Conservation (phyloP, 2,888 invertebrate genomes). For the Leuctra nigra region DNA sequence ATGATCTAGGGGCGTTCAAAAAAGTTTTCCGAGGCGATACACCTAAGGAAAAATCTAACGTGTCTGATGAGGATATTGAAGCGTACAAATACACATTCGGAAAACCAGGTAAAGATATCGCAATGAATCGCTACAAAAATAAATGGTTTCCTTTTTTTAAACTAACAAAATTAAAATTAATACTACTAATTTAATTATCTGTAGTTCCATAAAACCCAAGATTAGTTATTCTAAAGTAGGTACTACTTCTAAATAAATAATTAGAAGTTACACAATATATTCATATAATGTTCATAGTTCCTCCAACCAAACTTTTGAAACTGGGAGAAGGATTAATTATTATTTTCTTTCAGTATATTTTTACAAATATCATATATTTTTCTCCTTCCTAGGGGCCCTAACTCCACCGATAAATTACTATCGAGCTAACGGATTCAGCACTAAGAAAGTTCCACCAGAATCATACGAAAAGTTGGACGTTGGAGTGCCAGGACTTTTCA, state of each 20-base stretch:
- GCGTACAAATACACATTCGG: conserved; percentile 53
- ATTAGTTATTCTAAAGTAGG: no score
- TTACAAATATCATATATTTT: no score
- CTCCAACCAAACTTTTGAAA: no score
- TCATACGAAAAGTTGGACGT: not conserved
- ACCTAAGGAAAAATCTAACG: conserved; percentile 25
- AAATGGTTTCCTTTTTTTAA: not conserved
- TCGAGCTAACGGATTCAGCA: conserved; percentile 42
- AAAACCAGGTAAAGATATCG: conserved; percentile 49
- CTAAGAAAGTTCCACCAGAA: conserved; percentile 22
- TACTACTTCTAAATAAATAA: no score
- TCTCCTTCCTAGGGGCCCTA: conserved; percentile 43
- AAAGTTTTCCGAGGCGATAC: conserved; percentile 36
- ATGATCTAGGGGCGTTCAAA: conserved; percentile 41
- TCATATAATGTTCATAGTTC: no score
- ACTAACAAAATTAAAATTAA: no score
- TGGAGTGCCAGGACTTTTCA: conserved; percentile 41
- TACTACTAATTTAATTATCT: no score
- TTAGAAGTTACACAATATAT: no score
- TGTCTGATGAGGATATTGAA: conserved; percentile 46
- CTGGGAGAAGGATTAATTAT: no score
- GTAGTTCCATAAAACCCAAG: no score
- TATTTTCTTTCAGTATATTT: no score
- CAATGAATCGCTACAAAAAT: not conserved
- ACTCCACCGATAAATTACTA: conserved; percentile 53